Evolutionary conservation across 2,113 vertebrate species (phyloP).

Genomic region (Bungarus multicinctus): DNA sequence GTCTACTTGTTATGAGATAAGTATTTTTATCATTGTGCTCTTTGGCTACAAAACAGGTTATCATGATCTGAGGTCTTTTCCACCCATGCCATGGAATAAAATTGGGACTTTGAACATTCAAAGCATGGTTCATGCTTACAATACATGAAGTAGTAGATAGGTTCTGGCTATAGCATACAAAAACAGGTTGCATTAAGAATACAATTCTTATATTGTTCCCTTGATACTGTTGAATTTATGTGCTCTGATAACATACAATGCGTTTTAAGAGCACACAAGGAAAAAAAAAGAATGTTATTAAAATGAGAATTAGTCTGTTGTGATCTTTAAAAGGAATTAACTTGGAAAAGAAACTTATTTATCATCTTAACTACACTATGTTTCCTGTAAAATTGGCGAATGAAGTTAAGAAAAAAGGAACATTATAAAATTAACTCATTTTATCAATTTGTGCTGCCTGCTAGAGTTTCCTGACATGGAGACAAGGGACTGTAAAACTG

Average conservation of each 20-base stretch:
- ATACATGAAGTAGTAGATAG: neutral
- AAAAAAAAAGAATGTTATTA: conserved; percentile 55
- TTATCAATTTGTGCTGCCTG: conserved; percentile 75
- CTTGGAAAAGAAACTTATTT: conserved; percentile 66
- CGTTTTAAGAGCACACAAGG: conserved; percentile 59
- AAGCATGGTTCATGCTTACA: neutral
- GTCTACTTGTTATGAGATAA: neutral
- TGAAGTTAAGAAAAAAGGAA: conserved; percentile 61
- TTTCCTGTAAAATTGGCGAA: conserved; percentile 62
- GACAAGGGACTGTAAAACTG: conserved; percentile 79
- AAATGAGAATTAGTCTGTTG: conserved; percentile 68
- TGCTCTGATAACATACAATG: conserved; percentile 60
- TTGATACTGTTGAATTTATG: conserved; percentile 49
- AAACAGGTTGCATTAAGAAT: neutral
- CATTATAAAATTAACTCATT: conserved; percentile 78
- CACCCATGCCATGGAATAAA: too few relatives aligned
- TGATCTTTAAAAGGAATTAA: conserved; percentile 66
- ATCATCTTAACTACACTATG: conserved; percentile 59
- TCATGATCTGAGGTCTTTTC: neutral
- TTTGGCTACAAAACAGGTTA: neutral
- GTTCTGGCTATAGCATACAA: neutral
- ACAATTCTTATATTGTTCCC: neutral
- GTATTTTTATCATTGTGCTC: neutral
- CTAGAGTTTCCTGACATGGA: conserved; percentile 75
- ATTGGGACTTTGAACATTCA: neutral